Evolutionary conservation across 2,888 invertebrate species (phyloP).

Genomic region (Drosophila nigritarsus): DNA sequence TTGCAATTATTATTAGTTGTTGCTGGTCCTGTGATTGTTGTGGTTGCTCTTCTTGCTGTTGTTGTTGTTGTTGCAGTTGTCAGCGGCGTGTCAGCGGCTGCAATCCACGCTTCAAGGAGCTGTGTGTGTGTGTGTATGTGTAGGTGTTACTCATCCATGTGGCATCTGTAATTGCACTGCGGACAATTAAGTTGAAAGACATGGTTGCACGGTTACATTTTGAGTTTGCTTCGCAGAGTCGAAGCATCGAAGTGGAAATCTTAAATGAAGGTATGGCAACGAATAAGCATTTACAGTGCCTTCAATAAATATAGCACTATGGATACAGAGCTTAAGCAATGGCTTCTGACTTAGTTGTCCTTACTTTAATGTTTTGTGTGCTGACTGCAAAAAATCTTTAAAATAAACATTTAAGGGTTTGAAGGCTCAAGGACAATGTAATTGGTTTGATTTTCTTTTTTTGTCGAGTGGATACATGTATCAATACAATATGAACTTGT

Average conservation of each 20-base stretch:
- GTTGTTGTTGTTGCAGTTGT: conserved; percentile 1
- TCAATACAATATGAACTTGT: not conserved
- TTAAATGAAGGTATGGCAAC: not conserved
- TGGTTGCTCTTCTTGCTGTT: conserved; percentile 2
- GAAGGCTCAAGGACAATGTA: not conserved
- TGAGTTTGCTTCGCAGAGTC: not conserved
- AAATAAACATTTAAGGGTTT: not conserved
- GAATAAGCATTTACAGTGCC: not conserved
- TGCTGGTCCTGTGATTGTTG: conserved; percentile 12
- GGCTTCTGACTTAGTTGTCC: not conserved
- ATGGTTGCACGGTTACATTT: conserved; percentile 1
- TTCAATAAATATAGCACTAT: not conserved
- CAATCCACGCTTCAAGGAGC: conserved; percentile 23
- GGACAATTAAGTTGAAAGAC: conserved; percentile 31
- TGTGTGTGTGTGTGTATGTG: not conserved
- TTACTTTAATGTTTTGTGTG: not conserved
- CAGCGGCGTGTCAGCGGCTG: conserved; percentile 29
- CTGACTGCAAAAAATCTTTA: not conserved
- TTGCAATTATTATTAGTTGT: conserved; percentile 61
- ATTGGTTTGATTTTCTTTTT: not conserved
- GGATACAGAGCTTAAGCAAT: not conserved
- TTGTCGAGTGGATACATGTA: not conserved
- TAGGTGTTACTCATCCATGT: not conserved
- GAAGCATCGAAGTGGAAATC: not conserved
- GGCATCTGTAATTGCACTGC: conserved; percentile 42